Conservation (phyloP, 2,113 vertebrate genomes). For the Macaca mulatta region DNA sequence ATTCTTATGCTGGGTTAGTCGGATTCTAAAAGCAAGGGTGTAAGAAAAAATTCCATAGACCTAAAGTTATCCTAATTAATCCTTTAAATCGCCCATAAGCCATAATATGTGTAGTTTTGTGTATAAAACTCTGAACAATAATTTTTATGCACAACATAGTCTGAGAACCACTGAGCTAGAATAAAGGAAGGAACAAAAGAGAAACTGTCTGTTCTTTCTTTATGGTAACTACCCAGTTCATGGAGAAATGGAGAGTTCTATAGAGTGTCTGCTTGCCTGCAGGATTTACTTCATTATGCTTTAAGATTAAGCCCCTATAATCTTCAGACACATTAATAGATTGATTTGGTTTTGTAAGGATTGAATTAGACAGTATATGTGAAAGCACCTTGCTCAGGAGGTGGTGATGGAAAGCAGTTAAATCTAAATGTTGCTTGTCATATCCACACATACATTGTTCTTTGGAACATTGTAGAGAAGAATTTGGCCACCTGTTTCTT, state of each 20-base stretch:
- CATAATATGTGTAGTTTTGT: neutral
- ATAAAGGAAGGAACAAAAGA: neutral
- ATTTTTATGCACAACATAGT: neutral
- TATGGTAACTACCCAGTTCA: neutral
- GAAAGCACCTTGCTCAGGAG: neutral
- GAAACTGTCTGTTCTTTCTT: neutral
- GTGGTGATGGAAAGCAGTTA: neutral
- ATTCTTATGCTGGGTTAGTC: neutral
- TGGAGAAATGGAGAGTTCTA: neutral
- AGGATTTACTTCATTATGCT: neutral
- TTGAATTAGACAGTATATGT: neutral
- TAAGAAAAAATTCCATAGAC: neutral
- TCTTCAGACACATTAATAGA: neutral
- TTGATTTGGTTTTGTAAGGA: neutral
- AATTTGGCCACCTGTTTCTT: neutral
- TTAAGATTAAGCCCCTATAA: neutral
- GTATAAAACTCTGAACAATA: neutral
- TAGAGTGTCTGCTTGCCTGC: neutral
- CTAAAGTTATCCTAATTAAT: neutral
- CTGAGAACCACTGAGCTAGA: neutral
- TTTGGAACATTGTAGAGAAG: neutral
- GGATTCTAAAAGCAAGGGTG: constrained; percentile 3
- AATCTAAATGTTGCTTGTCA: neutral
- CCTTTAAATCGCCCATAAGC: neutral
- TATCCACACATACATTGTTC: neutral